Evolutionary conservation across 1,140 invertebrate species (phyloP).

Genomic region (Papilio polyxenes): DNA sequence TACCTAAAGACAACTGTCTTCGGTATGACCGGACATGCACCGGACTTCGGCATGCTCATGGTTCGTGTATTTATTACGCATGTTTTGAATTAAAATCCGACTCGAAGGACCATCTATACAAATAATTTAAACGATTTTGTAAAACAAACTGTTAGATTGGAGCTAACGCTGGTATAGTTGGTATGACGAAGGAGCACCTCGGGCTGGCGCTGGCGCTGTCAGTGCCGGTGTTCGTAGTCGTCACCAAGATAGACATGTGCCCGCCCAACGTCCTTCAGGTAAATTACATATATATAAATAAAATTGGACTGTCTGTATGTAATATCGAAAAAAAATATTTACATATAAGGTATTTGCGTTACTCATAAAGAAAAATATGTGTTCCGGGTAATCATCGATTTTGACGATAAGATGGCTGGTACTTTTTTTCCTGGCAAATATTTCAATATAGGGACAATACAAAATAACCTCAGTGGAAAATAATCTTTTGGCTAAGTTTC

Average conservation of each 20-base stretch:
- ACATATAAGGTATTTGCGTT: too few relatives aligned
- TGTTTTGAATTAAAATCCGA: neutral
- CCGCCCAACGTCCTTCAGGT: slow-evolving; percentile 93
- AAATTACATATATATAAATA: neutral
- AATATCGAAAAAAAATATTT: too few relatives aligned
- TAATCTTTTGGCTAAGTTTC: too few relatives aligned
- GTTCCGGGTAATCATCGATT: too few relatives aligned
- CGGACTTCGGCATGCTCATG: slow-evolving; percentile 99
- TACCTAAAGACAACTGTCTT: slow-evolving; percentile 99
- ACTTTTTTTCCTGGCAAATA: neutral
- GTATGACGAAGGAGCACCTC: slow-evolving; percentile 99
- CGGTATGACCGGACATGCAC: slow-evolving; percentile 99
- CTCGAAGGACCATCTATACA: neutral
- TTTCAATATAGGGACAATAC: neutral
- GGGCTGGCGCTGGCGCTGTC: slow-evolving; percentile 96
- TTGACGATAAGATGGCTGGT: too few relatives aligned
- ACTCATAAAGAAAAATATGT: too few relatives aligned
- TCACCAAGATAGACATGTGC: slow-evolving; percentile 99
- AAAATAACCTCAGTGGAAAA: too few relatives aligned
- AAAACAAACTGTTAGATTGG: slow-evolving; percentile 86
- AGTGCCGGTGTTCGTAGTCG: slow-evolving; percentile 99
- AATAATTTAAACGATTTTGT: too few relatives aligned
- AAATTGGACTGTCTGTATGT: too few relatives aligned
- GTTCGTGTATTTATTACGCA: slow-evolving; percentile 79
- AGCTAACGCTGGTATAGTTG: slow-evolving; percentile 98